phyloP scores from a whole-genome alignment of 2,888 invertebrate genomes.

The Trissoscelio sp. region DNA sequence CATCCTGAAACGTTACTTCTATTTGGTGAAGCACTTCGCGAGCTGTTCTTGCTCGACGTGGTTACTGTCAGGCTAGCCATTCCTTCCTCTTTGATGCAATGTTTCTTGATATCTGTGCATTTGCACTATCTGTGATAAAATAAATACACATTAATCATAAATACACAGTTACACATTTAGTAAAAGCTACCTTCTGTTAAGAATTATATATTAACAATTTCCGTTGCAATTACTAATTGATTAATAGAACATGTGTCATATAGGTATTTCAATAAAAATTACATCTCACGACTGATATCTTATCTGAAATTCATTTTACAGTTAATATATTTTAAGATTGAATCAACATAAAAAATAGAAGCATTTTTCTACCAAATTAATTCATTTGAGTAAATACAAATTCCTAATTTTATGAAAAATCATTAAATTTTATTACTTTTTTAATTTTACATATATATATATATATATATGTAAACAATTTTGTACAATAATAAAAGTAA shows the following conservation, averaged over 20 bases:
- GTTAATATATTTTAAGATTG: background rate
- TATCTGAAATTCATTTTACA: background rate
- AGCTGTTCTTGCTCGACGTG: slow-evolving; percentile 81
- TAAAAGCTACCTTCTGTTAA: too few relatives aligned
- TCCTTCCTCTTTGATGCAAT: slow-evolving; percentile 73
- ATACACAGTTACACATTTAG: too few relatives aligned
- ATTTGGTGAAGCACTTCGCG: slow-evolving; percentile 81
- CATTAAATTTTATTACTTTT: too few relatives aligned
- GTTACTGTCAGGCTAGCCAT: slow-evolving; percentile 82
- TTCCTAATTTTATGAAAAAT: too few relatives aligned
- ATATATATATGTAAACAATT: too few relatives aligned
- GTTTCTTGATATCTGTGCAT: slow-evolving; percentile 67
- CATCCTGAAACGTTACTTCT: slow-evolving; percentile 75
- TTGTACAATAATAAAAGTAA: too few relatives aligned
- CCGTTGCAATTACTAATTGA: too few relatives aligned
- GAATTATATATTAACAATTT: too few relatives aligned
- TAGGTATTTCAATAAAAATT: too few relatives aligned
- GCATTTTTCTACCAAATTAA: background rate
- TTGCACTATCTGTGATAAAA: slow-evolving; percentile 59
- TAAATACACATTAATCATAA: slow-evolving; percentile 17
- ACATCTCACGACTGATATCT: background rate
- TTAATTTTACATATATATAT: too few relatives aligned
- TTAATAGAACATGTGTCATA: too few relatives aligned
- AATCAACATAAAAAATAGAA: background rate
- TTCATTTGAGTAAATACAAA: too few relatives aligned